A percentile compares a stretch with the other conserved stretches of the same genome.
These are phyloP conservation scores for Rhyzopertha dominica DNA, from an alignment of 1,140 invertebrate genomes.

Conservation along the genomic window DNA sequence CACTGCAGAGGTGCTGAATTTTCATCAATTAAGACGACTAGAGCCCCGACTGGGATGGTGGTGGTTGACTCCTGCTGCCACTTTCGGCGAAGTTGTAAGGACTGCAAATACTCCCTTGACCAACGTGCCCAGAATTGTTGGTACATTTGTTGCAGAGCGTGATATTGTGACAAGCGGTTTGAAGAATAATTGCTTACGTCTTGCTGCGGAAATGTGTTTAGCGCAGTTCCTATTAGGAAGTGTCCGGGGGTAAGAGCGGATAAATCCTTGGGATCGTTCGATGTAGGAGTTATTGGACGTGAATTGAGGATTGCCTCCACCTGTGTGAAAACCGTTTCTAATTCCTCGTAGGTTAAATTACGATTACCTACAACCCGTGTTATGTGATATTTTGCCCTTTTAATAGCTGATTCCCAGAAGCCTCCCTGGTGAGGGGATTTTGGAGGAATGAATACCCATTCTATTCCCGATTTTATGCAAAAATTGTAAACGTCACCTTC, in stretches of 20 bases:
- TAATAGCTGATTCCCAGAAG: conserved; percentile 24
- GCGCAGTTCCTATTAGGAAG: conserved; percentile 39
- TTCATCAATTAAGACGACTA: conserved; percentile 12
- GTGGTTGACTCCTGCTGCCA: background rate
- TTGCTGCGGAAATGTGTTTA: conserved; percentile 23
- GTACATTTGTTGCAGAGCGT: conserved; percentile 3
- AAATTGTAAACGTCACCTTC: no score
- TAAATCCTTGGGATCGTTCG: conserved; percentile 29
- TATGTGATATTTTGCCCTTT: conserved; percentile 32
- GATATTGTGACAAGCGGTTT: conserved; percentile 8
- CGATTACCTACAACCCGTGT: conserved; percentile 25
- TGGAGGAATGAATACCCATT: conserved; percentile 24
- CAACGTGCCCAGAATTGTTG: conserved; percentile 16
- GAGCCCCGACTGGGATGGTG: background rate
- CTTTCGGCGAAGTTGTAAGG: conserved; percentile 12
- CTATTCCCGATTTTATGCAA: no score
- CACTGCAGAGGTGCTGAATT: conserved; percentile 33
- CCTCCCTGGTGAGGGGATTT: conserved; percentile 25
- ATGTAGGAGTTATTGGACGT: conserved; percentile 33
- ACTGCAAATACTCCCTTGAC: conserved; percentile 20
- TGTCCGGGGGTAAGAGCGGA: conserved; percentile 37
- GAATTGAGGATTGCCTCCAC: conserved; percentile 37
- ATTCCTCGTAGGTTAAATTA: conserved; percentile 22
- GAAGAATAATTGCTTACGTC: background rate
- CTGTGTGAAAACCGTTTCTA: conserved; percentile 27